Percentiles rank a stretch among this genome's conserved stretches.
Conservation (phyloP, 2,888 invertebrate genomes). For the Teleiodes luculella region DNA sequence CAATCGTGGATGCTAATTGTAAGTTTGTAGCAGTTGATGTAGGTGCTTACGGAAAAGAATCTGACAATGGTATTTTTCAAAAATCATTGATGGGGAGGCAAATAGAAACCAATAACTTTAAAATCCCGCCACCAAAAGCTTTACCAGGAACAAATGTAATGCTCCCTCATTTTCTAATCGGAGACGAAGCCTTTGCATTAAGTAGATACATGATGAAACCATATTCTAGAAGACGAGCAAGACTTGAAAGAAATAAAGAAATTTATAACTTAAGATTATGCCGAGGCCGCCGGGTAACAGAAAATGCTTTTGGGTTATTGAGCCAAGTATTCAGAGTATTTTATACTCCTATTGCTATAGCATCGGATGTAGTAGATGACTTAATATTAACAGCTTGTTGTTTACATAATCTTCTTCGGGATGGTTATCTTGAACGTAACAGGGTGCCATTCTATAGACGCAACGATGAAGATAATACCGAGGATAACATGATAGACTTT, state of each 20-base stretch:
- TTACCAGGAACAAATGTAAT: constrained; percentile 21
- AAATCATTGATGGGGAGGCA: constrained; percentile 21
- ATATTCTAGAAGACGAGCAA: constrained; percentile 19
- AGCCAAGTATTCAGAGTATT: constrained; percentile 28
- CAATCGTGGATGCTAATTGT: constrained; percentile 31
- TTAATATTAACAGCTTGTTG: constrained; percentile 23
- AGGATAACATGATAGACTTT: constrained; percentile 12
- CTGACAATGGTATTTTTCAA: constrained; percentile 22
- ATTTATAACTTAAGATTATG: constrained; percentile 23
- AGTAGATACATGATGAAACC: constrained; percentile 25
- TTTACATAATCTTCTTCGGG: constrained; percentile 25
- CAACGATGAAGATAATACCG: constrained; percentile 13
- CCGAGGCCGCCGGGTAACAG: constrained; percentile 20
- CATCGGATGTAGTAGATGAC: constrained; percentile 24
- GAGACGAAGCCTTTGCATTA: constrained; percentile 23
- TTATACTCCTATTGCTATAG: constrained; percentile 26
- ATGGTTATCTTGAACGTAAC: constrained; percentile 18
- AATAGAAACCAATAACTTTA: constrained; percentile 19
- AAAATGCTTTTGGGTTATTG: constrained; percentile 26
- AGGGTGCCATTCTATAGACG: constrained; percentile 15
- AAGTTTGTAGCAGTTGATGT: constrained; percentile 29
- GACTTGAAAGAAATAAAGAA: constrained; percentile 19
- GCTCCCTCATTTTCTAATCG: constrained; percentile 23
- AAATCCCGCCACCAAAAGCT: constrained; percentile 22
- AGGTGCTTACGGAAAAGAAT: constrained; percentile 21